These are phyloP conservation scores for Triplophysa siluroides DNA, from an alignment of 2,113 vertebrate genomes.

Conservation along the genomic window DNA sequence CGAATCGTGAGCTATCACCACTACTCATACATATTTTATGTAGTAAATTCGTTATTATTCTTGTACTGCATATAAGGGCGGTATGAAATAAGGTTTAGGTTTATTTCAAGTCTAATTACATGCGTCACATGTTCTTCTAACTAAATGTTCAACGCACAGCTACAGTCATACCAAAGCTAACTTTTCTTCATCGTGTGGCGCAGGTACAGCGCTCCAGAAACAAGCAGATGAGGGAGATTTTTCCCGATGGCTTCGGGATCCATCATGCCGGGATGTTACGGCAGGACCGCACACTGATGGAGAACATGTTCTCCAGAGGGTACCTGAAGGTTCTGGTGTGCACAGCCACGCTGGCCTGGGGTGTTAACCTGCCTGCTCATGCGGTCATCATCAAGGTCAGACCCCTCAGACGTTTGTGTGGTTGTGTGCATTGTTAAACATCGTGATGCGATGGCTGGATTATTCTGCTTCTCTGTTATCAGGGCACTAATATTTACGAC, in stretches of 20 bases:
- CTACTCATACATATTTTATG: too few relatives aligned
- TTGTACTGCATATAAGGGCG: too few relatives aligned
- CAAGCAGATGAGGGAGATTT: conserved; percentile 95
- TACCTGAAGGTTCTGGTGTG: conserved; percentile 93
- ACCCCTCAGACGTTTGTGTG: background rate
- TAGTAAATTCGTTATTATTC: too few relatives aligned
- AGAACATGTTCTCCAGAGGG: conserved; percentile 91
- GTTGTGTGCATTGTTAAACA: background rate
- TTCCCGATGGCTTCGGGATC: conserved; percentile 95
- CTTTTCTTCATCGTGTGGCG: background rate
- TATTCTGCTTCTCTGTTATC: conserved; percentile 46
- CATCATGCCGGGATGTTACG: conserved; percentile 97
- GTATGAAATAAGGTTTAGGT: too few relatives aligned
- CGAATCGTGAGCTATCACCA: too few relatives aligned
- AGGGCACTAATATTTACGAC: conserved; percentile 99
- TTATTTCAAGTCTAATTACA: too few relatives aligned
- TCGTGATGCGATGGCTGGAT: background rate
- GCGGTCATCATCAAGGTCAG: conserved; percentile 98
- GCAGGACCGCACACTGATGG: conserved; percentile 90
- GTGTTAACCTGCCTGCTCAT: conserved; percentile 98
- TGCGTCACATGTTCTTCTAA: too few relatives aligned
- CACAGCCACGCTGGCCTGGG: conserved; percentile 96
- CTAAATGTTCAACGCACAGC: background rate
- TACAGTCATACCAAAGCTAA: background rate
- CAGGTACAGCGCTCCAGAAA: conserved; percentile 96